A percentile compares a stretch with the other conserved stretches of the same genome.
Evolutionary conservation across 2,113 vertebrate genomes (phyloP).

Genomic region (Serinus canaria): DNA sequence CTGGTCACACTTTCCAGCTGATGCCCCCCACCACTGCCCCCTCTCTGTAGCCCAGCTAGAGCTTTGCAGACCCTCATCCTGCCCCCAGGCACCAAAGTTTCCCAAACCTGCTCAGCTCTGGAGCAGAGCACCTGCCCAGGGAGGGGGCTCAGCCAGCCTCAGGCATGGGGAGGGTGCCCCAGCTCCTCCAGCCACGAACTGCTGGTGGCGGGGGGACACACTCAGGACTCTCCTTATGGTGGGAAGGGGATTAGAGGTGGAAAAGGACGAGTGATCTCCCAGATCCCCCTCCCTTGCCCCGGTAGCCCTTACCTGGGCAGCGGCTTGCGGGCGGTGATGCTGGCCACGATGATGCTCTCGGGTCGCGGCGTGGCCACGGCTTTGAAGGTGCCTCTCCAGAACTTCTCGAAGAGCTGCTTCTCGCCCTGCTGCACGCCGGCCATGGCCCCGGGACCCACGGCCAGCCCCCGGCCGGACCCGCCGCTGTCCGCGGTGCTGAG

Average conservation of each 20-base stretch:
- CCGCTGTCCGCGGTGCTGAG: constrained; percentile 74
- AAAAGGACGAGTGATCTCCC: background rate
- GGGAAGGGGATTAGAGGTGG: background rate
- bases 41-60: background rate
- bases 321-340: constrained; percentile 87
- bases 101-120: background rate
- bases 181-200: background rate
- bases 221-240: background rate
- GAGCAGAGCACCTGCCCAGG: background rate
- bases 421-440: constrained; percentile 82
- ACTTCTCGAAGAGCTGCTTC: constrained; percentile 99
- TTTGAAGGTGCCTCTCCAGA: constrained; percentile 96
- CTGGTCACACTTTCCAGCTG: background rate
- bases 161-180: accelerated
- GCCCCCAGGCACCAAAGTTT: background rate
- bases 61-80: background rate
- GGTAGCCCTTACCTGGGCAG: constrained; percentile 77
- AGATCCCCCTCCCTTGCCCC: background rate
- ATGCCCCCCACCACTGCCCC: background rate
- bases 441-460: constrained; percentile 33
- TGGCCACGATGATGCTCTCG: constrained; percentile 91
- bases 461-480: background rate
- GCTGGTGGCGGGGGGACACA: accelerated
- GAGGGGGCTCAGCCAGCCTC: background rate
- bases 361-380: constrained; percentile 93